phyloP scores from a whole-genome alignment of 64 coral and sea anemone species.

The Catalaphyllia jardinei region DNA sequence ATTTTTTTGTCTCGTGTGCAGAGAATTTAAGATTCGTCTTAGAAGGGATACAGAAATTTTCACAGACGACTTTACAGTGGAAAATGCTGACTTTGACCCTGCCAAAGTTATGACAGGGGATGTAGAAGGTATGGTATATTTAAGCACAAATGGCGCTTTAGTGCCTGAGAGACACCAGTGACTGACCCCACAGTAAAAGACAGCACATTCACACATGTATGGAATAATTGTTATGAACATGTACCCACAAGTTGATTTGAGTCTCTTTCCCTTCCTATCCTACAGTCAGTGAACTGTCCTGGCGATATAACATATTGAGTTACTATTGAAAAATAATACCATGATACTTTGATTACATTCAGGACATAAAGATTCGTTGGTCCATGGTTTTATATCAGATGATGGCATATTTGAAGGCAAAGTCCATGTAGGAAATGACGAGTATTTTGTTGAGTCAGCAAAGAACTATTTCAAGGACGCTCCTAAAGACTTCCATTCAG shows the following conservation, averaged over 20 bases:
- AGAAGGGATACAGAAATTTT: slow-evolving; percentile 66
- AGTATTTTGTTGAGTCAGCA: slow-evolving; percentile 76
- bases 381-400: slow-evolving; percentile 82
- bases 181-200: too few relatives aligned
- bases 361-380: slow-evolving; percentile 66
- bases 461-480: slow-evolving; percentile 75
- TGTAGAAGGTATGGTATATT: slow-evolving; percentile 60
- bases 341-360: neutral
- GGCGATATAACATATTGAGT: too few relatives aligned
- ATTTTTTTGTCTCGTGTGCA: neutral
- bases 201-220: too few relatives aligned
- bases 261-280: too few relatives aligned
- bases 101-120: slow-evolving; percentile 72
- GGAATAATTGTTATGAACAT: too few relatives aligned
- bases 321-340: too few relatives aligned
- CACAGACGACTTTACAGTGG: slow-evolving; percentile 63
- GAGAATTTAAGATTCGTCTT: slow-evolving; percentile 79
- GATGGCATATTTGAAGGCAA: slow-evolving; percentile 90
- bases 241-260: too few relatives aligned
- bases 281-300: too few relatives aligned
- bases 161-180: too few relatives aligned
- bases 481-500: slow-evolving; percentile 72
- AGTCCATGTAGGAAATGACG: slow-evolving; percentile 81
- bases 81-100: slow-evolving; percentile 83
- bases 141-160: too few relatives aligned